phyloP scores from a whole-genome alignment of 2,113 vertebrate species.

The Romanogobio albipinnatus region DNA sequence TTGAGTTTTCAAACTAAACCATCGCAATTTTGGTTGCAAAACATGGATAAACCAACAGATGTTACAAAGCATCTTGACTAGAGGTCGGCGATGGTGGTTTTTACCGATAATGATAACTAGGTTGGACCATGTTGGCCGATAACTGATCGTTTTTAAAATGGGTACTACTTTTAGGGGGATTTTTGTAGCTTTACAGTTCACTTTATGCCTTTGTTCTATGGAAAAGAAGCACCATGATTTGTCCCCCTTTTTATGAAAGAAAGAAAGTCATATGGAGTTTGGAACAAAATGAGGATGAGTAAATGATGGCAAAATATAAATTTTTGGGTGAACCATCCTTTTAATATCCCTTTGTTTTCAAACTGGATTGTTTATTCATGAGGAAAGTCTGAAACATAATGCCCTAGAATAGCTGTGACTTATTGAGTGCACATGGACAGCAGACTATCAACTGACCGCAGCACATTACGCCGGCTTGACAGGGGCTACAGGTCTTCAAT shows the following conservation, averaged over 20 bases:
- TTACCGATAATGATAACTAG: no score
- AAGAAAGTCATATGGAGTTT: background rate
- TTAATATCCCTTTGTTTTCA: slow-evolving; percentile 5
- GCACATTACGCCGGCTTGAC: background rate
- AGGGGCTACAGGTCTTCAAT: slow-evolving; percentile 17
- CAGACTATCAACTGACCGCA: background rate
- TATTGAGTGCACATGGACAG: slow-evolving; percentile 5
- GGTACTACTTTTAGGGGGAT: no score
- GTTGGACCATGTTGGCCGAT: no score
- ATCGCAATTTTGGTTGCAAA: background rate
- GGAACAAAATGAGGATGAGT: background rate
- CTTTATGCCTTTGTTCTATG: no score
- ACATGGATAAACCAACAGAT: background rate
- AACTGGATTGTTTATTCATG: background rate
- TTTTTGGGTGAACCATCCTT: background rate
- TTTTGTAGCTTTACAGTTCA: no score
- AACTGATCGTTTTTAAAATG: no score
- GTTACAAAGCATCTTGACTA: background rate
- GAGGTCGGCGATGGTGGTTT: no score
- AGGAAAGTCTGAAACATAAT: background rate
- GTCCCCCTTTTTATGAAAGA: background rate
- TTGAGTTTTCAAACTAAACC: background rate
- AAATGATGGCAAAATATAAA: background rate
- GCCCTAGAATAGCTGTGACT: background rate
- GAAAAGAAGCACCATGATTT: no score